Base-by-base conservation (phyloP, 2,888 invertebrate genomes). In the Cepaea hortensis region DNA sequence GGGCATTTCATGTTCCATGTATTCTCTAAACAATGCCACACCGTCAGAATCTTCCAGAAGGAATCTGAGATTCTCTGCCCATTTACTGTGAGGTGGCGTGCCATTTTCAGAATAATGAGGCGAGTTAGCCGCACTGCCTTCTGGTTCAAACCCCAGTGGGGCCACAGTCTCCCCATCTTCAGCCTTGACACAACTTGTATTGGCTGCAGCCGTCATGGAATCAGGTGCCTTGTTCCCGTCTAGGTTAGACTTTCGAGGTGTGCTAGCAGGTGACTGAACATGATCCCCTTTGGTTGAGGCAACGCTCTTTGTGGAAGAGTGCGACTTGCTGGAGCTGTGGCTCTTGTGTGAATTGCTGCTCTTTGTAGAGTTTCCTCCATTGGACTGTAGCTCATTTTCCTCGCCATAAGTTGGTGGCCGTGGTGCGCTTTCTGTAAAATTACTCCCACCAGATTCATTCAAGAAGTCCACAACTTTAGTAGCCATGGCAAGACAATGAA, bases 41-140 rank as follows among this genome's bases (percentile, higher is more conserved):
- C 98, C 98, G 94, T 98, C 97, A 90, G 96, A 96, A 95, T 98
- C 98, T 76, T 97, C 96, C 92, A 98, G 96, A 91, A 98, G 95
- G 93, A 96, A 96, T 94, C 96, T 96, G 93, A 98, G 96, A 92
- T 97, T 97, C 91, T 96, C 96, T 79, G 98, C 97, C 98, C 98
- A 98, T 94, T 97, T 97, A 93, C 97, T 95, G 95, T 97, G 98
- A 97, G 96, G 91, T 96, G 96, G 92, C 96, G 94, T 92, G 88
- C 93, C 92, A 90, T 93, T 93, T 89, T 94, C 94, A 62, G 93
- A 92, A 87, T 93, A 94, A 3, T 93, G 93, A 15, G 94, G 93
- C 13, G 95, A 95, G 90, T 93, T 94, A n/a, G 95, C 95, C 85
- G 95, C 95, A 91, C 95, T 95, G 90, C 96, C 96, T 93, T 96